Evolutionary conservation across 2,113 vertebrate genomes (phyloP), one percentile per base, ranked within the genome.

Genomic region (Halichoeres trimaculatus): DNA sequence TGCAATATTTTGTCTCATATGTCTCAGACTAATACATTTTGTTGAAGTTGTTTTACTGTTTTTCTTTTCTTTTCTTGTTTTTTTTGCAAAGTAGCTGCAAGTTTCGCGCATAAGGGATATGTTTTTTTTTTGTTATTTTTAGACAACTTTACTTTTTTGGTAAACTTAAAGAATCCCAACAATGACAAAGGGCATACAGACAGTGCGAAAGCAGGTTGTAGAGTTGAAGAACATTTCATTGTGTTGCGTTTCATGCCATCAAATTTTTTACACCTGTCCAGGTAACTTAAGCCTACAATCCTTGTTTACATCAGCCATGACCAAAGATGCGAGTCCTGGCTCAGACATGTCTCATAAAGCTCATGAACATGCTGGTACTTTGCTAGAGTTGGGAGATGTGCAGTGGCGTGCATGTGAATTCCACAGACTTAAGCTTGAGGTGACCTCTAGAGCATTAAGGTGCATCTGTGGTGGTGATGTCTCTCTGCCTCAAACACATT

Each of bases 281-380:
- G 40, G 61, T 22, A 71, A 70, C 10, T n/a, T 38, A 14, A 64
- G 54, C 8, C 67, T n/a, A 70, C 30, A 71, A 81, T 81, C 77
- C 65, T 60, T 72, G 26, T 26, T 11, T 75, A 55, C 1, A 2
- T 80, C 66, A 84, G 54, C 69, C 81, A 78, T 74, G 51, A 66
- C 58, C 45, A 76, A 56, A 40, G 67, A 68, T 67, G 62, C 12
- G 45, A 66, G 47, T 53, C 85, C 63, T 76, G 36, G 78, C 53
- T 43, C 56, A 70, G 70, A 43, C 83, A 76, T 76, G 78, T 41
- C 71, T 23, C 75, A 40, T 54, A 22, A 36, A 61, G 51, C 19
- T 60, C 41, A 41, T 72, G 52, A 48, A 55, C 34, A 55, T 72
- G 19, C 57, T 68, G 62, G 52, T 58, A 26, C 34, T 3, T n/a